phyloP scores from a whole-genome alignment of 2,113 vertebrate genomes.

The Merops nubicus region DNA sequence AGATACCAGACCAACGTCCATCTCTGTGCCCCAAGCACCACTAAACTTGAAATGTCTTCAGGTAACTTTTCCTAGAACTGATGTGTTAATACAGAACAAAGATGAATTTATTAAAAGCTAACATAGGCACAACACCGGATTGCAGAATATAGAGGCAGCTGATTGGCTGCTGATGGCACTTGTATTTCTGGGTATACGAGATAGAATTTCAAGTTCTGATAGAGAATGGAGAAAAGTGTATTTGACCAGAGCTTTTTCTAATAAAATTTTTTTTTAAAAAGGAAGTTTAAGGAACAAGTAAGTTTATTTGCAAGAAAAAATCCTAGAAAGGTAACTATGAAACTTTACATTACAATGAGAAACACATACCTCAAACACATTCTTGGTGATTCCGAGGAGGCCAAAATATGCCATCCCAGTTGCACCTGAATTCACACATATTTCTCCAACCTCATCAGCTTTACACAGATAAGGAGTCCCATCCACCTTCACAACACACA shows the following conservation, averaged over 20 bases:
- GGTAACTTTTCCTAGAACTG: not conserved
- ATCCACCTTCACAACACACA: slow-evolving; percentile 92
- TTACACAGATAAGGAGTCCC: slow-evolving; percentile 90
- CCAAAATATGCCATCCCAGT: slow-evolving; percentile 90
- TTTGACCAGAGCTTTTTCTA: not conserved
- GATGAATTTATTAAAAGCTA: not conserved
- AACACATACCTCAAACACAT: slow-evolving; percentile 88
- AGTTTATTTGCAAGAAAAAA: not conserved
- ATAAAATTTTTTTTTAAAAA: not conserved
- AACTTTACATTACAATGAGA: not conserved
- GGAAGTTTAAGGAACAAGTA: not conserved
- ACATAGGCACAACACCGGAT: not conserved
- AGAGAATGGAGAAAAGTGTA: not conserved
- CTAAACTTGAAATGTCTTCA: not conserved
- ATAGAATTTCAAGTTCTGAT: not conserved
- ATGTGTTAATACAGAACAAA: not conserved
- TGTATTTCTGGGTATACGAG: not conserved
- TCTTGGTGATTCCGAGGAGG: slow-evolving; percentile 92
- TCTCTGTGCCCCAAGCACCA: not conserved
- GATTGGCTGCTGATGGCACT: not conserved
- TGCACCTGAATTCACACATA: slow-evolving; percentile 87
- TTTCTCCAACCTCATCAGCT: slow-evolving; percentile 93
- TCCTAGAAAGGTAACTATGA: not conserved
- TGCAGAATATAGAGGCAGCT: not conserved
- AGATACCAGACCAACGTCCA: not conserved